Base-by-base conservation (phyloP, 2,113 vertebrate genomes). In the Solenodon paradoxus region DNA sequence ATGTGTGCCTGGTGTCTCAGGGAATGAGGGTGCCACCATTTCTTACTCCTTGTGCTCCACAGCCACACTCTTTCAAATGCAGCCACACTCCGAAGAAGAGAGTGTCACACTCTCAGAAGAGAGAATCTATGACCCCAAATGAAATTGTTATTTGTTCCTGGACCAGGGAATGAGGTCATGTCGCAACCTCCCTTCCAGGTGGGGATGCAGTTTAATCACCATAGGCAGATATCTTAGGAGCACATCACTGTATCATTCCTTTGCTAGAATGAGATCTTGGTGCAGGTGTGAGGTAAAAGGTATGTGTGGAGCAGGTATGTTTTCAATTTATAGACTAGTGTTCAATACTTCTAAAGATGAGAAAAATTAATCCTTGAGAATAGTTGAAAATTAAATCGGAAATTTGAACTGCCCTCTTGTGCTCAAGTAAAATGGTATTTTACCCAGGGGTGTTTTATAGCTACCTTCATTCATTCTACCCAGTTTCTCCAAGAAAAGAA, bases 371-470 rank as follows among this genome's bases (percentile, higher is more conserved):
- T 78, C 40, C 4, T 2, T 13, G 4, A 20, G 61, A 75, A 81
- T 3, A 22, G 16, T 8, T 12, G 35, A n/a, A 57, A 69, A 35
- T 16, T 30, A 55, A 63, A 38, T 40, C 35, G n/a, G 71, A 24
- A 19, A 30, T 13, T 7, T 9, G 51, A 42, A 20, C 30, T 24
- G 28, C 53, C 9, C 35, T 4, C 40, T 24, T n/a, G 13, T n/a
- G 32, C 8, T 26, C 4, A 0, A 24, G 5, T n/a, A 13, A 35
- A 72, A n/a, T 0, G 0, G 1, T 24, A 19, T 1, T 1, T 49
- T 6, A 1, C 2, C 1, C 3, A 9, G 69, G 32, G 35, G 9
- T 28, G 47, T 47, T 57, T 24, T 5, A 6, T 6, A 38, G 7
- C n/a, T 26, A 0, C 11, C 24, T 64, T 72, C 2, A 5, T 24